Evolutionary conservation across 1,140 invertebrate genomes (phyloP).

Genomic region (Panagrolaimus sp.): DNA sequence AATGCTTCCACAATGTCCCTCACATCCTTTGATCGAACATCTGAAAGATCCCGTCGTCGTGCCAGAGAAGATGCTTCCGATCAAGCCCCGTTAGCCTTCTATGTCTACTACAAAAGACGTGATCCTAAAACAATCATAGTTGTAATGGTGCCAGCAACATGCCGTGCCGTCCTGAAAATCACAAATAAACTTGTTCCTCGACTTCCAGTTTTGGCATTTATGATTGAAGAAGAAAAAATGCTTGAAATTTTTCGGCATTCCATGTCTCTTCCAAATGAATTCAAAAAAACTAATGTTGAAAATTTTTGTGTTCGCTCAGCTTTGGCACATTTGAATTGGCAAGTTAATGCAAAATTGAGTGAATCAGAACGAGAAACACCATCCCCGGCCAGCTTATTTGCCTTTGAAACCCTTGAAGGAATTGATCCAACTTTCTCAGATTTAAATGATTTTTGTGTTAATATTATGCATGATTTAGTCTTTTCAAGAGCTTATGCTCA

Average conservation of each 20-base stretch:
- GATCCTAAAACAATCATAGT: constrained; percentile 11
- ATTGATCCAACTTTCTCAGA: neutral
- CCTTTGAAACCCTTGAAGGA: neutral
- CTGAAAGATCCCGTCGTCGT: neutral
- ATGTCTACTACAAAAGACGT: neutral
- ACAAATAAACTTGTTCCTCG: neutral
- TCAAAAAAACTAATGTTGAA: neutral
- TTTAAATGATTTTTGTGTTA: constrained; percentile 11
- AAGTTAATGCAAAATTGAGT: constrained; percentile 1
- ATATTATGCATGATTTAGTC: constrained; percentile 5
- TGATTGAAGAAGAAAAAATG: neutral
- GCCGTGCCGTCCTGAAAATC: neutral
- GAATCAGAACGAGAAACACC: neutral
- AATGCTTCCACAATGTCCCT: neutral
- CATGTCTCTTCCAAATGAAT: neutral
- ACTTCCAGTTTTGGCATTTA: neutral
- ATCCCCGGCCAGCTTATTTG: neutral
- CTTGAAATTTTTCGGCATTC: neutral
- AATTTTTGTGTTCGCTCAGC: neutral
- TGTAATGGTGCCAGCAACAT: constrained; percentile 6
- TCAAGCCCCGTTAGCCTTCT: neutral
- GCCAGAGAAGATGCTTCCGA: neutral
- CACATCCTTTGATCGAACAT: neutral
- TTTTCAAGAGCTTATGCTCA: constrained; percentile 14
- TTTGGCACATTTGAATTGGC: neutral